Conservation (phyloP, 1,140 invertebrate genomes). For the Alviniconcha marisindica region DNA sequence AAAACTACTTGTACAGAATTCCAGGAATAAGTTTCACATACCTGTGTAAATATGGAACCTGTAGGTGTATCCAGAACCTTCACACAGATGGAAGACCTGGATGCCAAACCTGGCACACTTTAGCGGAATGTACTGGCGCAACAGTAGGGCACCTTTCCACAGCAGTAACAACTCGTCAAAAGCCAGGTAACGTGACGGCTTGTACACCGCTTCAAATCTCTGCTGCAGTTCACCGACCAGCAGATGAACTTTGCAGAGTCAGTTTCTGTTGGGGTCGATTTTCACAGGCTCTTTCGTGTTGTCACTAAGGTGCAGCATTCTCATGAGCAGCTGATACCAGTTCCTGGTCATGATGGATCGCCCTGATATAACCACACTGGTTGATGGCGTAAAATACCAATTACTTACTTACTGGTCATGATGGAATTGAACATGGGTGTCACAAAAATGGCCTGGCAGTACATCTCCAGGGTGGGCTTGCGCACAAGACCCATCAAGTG, state of each 20-base stretch:
- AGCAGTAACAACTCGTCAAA: background rate
- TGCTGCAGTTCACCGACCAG: background rate
- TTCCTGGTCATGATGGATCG: background rate
- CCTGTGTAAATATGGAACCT: slow-evolving; percentile 2
- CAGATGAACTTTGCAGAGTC: background rate
- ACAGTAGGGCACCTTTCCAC: background rate
- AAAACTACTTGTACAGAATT: no score
- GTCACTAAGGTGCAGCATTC: background rate
- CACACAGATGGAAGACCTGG: background rate
- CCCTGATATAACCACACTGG: no score
- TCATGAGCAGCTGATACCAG: background rate
- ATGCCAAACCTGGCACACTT: background rate
- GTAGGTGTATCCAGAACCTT: background rate
- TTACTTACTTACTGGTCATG: no score
- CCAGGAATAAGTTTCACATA: no score
- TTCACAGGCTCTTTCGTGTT: background rate
- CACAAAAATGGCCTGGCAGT: no score
- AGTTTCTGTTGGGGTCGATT: background rate
- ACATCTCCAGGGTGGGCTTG: background rate
- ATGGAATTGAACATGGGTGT: no score
- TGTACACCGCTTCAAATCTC: background rate
- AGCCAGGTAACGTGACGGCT: background rate
- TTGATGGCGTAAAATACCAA: background rate
- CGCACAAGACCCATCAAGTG: background rate
- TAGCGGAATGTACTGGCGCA: background rate